Evolutionary conservation across 2,888 invertebrate species (phyloP).

Genomic region (Gandaritis pyraliata): DNA sequence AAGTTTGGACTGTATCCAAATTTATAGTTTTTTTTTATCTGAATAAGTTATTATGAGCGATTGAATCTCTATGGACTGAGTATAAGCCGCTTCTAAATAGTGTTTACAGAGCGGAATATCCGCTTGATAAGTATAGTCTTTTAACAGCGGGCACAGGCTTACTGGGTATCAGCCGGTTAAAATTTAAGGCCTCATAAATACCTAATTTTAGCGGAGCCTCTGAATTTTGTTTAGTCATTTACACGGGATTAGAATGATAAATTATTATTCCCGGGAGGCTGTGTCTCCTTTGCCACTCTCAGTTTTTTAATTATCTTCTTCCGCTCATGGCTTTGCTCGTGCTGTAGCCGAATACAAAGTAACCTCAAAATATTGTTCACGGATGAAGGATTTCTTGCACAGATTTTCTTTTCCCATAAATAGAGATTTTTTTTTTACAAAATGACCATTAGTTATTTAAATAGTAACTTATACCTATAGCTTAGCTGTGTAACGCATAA

Average conservation of each 20-base stretch:
- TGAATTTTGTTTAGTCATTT: conserved; percentile 37
- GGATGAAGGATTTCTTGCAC: too few species aligned
- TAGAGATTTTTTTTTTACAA: too few species aligned
- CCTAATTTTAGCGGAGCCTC: conserved; percentile 35
- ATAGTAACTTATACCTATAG: too few species aligned
- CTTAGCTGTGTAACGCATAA: too few species aligned
- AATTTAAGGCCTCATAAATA: conserved; percentile 36
- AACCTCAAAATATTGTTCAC: too few species aligned
- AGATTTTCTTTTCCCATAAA: too few species aligned
- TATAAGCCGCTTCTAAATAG: background rate
- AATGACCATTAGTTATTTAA: too few species aligned
- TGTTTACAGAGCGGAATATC: conserved; percentile 7
- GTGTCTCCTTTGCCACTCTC: background rate
- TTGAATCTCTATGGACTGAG: too few species aligned
- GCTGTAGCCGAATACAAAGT: too few species aligned
- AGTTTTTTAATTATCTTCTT: conserved; percentile 10
- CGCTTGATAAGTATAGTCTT: conserved; percentile 9
- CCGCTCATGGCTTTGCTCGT: background rate
- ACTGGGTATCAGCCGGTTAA: conserved; percentile 34
- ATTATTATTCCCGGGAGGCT: conserved; percentile 3
- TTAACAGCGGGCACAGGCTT: conserved; percentile 26
- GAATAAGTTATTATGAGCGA: too few species aligned
- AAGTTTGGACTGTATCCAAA: too few species aligned
- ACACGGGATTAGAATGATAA: conserved; percentile 28
- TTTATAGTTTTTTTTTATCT: too few species aligned